Evolutionary conservation across 2,797 vertebrate genomes (phyloP), one percentile per base, ranked within the genome.

Genomic region (Lophius americanus): DNA sequence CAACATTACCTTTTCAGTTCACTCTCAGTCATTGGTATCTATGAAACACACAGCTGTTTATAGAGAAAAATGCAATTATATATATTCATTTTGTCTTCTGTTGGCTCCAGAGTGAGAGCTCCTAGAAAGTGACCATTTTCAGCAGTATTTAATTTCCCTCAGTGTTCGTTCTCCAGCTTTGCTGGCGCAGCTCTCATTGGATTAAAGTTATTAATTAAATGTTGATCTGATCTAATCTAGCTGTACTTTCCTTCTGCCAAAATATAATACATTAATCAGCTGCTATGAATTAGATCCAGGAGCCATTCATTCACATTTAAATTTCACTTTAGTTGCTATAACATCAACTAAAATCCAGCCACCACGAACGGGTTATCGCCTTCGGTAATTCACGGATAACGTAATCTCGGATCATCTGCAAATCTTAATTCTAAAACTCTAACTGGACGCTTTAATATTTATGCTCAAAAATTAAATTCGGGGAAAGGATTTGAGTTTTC

Each of bases 191-290:
- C 39, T 71, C 43, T 75, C 35, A 44, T 36, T 61, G 56, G 62
- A 44, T 60, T 63, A 55, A 47, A 55, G 55, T 75, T 71, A 61
- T 49, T 71, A 50, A 54, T 66, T 57, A 58, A 65, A 66, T 48
- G 39, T 42, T 64, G 37, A 46, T 64, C 2, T 14, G 12, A 7
- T 55, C 33, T 44, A 38, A 46, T 70, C 12, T 71, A 12, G 32
- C 35, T 10, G 11, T 35, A 7, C 38, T 39, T 33, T n/a, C 48
- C 3, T 7, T 55, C 44, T 23, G 23, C 23, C 23, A 23, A 23
- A 23, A 23, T 23, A 23, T 23, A 23, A 23, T 23, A 23, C 1
- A 23, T 23, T 23, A 23, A 23, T 60, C 38, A 63, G n/a, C 13
- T 55, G 61, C 11, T 41, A 37, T 32, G 39, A 56, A 70, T 63